A percentile compares a stretch with the other conserved stretches of the same genome.
Evolutionary conservation across 2,113 vertebrate genomes (phyloP).

Genomic region (Tychaedon coryphoeus): DNA sequence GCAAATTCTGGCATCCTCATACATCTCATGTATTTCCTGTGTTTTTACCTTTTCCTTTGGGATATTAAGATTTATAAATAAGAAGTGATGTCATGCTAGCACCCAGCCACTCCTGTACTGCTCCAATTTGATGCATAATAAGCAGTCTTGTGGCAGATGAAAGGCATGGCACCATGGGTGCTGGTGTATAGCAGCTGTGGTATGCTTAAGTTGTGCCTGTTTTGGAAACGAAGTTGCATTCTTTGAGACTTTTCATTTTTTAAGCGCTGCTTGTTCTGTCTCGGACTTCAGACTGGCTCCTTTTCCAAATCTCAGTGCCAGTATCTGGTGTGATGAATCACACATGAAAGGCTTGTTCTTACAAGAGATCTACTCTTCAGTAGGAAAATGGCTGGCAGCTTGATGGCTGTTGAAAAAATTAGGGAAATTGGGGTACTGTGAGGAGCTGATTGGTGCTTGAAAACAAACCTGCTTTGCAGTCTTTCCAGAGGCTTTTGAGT

Average conservation of each 20-base stretch:
- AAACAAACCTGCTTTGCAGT: neutral
- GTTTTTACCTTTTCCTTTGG: neutral
- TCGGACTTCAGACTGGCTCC: neutral
- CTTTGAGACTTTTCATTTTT: neutral
- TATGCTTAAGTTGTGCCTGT: neutral
- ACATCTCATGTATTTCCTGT: neutral
- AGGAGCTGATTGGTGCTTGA: neutral
- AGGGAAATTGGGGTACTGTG: neutral
- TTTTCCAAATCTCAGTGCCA: neutral
- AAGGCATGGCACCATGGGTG: neutral
- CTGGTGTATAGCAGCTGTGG: neutral
- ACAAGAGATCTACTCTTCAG: neutral
- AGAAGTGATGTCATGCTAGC: neutral
- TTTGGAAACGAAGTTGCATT: neutral
- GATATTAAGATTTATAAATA: neutral
- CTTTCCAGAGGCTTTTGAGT: neutral
- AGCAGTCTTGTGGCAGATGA: neutral
- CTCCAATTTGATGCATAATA: neutral
- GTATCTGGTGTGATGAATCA: neutral
- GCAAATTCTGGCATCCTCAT: neutral
- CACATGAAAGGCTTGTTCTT: neutral
- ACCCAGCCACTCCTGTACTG: neutral
- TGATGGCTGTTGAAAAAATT: neutral
- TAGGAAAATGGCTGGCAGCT: neutral
- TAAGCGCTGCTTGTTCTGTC: neutral